A percentile compares a stretch with the other conserved stretches of the same genome.
Evolutionary conservation across 2,888 invertebrate genomes (phyloP).

Genomic region (Morinoia aosen): DNA sequence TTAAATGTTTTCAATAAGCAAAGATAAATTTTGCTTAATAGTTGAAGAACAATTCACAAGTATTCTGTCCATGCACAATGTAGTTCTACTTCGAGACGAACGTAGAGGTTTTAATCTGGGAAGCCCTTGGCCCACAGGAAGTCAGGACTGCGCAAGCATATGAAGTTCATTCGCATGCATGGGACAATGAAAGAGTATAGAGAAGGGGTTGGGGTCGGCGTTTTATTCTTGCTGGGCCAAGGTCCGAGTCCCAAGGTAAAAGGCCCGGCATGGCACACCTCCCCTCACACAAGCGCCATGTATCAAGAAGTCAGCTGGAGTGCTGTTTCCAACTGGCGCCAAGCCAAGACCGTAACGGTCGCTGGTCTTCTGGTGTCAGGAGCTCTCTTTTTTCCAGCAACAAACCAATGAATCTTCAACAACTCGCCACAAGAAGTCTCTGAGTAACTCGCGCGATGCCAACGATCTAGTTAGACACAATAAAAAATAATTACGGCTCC

Average conservation of each 20-base stretch:
- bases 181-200: neutral
- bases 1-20: too few species aligned
- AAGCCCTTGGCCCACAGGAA: too few species aligned
- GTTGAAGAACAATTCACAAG: too few species aligned
- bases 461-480: neutral
- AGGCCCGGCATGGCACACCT: neutral
- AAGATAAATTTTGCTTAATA: too few species aligned
- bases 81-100: too few species aligned
- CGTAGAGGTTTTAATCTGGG: too few species aligned
- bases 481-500: neutral
- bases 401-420: neutral
- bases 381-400: neutral
- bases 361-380: neutral
- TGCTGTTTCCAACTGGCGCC: constrained; percentile 14
- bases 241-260: neutral
- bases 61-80: too few species aligned
- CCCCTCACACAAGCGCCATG: neutral
- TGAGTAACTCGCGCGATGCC: neutral
- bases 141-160: too few species aligned
- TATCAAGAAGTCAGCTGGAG: constrained; percentile 23
- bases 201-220: neutral
- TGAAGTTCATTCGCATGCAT: too few species aligned
- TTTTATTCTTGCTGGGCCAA: neutral
- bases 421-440: neutral
- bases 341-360: neutral